Conservation (phyloP, 2,888 invertebrate species). For the Conus canariensis region DNA sequence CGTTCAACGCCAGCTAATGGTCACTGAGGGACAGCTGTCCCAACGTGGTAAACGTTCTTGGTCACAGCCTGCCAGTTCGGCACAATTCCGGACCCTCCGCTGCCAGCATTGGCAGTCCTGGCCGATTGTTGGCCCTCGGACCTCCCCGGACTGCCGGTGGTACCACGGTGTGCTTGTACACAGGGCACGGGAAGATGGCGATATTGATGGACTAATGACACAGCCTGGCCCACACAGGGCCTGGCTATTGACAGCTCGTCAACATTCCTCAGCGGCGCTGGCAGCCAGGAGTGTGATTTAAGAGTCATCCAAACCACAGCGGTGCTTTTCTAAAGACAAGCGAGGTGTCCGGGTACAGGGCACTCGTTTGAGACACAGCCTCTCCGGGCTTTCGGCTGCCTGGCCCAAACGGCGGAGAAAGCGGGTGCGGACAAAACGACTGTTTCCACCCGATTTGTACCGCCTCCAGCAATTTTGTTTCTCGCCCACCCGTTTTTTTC, state of each 20-base stretch:
- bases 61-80: too few relatives aligned
- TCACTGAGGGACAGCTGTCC: too few relatives aligned
- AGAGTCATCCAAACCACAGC: background rate
- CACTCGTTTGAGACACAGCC: background rate
- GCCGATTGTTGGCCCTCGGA: too few relatives aligned
- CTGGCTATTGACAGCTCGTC: background rate
- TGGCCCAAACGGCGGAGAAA: background rate
- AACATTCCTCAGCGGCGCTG: background rate
- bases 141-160: too few relatives aligned
- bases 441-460: slow-evolving; percentile 27
- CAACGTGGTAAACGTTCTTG: too few relatives aligned
- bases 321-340: background rate
- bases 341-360: slow-evolving; percentile 9
- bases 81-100: too few relatives aligned
- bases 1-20: too few relatives aligned
- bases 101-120: too few relatives aligned
- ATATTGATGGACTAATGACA: background rate
- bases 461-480: background rate
- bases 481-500: slow-evolving; percentile 1
- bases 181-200: background rate
- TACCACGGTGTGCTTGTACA: too few relatives aligned
- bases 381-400: background rate
- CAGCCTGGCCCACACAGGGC: background rate
- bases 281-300: background rate
- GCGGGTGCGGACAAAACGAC: background rate